These are phyloP conservation scores for Neosilurus hyrtlii DNA, from an alignment of 2,797 vertebrate species.

Conservation along the genomic window DNA sequence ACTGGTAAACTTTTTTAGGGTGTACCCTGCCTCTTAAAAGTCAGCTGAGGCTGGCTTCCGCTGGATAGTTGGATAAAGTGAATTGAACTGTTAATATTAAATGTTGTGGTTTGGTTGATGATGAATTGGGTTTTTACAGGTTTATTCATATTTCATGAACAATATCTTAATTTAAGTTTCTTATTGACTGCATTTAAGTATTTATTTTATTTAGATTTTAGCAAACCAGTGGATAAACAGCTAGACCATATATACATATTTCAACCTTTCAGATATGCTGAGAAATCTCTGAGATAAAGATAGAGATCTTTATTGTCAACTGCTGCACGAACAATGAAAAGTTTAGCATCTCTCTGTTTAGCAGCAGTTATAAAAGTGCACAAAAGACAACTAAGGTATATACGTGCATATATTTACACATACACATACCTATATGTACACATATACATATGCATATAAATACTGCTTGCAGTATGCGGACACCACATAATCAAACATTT, in stretches of 20 bases:
- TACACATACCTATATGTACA: too few relatives aligned
- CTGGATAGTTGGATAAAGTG: too few relatives aligned
- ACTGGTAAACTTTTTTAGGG: too few relatives aligned
- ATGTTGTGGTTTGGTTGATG: not conserved
- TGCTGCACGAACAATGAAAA: too few relatives aligned
- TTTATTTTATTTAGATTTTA: not conserved
- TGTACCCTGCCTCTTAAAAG: too few relatives aligned
- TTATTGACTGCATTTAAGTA: not conserved
- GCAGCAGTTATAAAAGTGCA: too few relatives aligned
- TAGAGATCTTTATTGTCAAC: too few relatives aligned
- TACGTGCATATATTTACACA: too few relatives aligned
- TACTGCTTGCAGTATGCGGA: not conserved
- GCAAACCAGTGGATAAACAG: not conserved
- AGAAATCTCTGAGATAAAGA: not conserved
- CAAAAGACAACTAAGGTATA: too few relatives aligned
- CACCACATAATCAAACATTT: not conserved
- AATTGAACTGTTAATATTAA: not conserved
- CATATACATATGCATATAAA: too few relatives aligned
- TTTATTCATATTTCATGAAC: not conserved
- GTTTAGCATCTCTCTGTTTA: too few relatives aligned
- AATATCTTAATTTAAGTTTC: not conserved
- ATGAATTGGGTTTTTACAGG: not conserved
- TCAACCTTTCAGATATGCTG: not conserved
- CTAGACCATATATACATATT: not conserved
- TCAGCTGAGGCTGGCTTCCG: too few relatives aligned